These are phyloP conservation scores for Tonatia bakeri DNA, from an alignment of 2,113 vertebrate species.

Conservation along the genomic window DNA sequence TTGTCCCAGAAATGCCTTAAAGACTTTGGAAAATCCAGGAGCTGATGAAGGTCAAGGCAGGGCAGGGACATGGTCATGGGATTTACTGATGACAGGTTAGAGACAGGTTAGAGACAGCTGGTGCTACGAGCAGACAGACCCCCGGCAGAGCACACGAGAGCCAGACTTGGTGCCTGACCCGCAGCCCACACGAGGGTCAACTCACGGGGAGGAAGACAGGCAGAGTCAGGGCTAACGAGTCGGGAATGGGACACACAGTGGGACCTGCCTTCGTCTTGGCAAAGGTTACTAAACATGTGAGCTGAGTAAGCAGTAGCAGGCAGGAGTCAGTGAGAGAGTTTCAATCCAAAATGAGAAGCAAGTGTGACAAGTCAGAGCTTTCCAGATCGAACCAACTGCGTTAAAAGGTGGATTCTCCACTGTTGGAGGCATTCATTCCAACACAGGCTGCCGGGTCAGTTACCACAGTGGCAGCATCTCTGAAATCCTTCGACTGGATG, in stretches of 20 bases:
- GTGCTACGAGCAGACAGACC: not conserved
- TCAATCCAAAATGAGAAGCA: not conserved
- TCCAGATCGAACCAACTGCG: not conserved
- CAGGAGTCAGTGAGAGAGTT: not conserved
- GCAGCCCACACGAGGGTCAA: not conserved
- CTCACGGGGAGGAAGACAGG: not conserved
- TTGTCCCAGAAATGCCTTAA: not conserved
- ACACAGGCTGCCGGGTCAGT: too few relatives aligned
- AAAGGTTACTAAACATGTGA: not conserved
- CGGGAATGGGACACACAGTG: not conserved
- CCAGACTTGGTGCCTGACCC: not conserved
- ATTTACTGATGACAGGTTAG: not conserved
- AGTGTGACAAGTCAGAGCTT: not conserved
- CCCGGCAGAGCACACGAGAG: not conserved
- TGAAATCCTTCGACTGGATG: not conserved
- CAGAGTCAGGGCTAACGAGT: not conserved
- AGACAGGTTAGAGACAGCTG: not conserved
- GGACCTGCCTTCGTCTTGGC: not conserved
- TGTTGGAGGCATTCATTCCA: not conserved
- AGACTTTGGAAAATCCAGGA: not conserved
- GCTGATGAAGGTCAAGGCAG: not conserved
- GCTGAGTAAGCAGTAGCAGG: not conserved
- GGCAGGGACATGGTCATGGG: not conserved
- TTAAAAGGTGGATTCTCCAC: not conserved
- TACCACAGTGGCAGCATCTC: not conserved